A percentile compares a stretch with the other conserved stretches of the same genome.
Evolutionary conservation across 2,888 invertebrate species (phyloP).

Genomic region (Eudasyphora cyanicolor): DNA sequence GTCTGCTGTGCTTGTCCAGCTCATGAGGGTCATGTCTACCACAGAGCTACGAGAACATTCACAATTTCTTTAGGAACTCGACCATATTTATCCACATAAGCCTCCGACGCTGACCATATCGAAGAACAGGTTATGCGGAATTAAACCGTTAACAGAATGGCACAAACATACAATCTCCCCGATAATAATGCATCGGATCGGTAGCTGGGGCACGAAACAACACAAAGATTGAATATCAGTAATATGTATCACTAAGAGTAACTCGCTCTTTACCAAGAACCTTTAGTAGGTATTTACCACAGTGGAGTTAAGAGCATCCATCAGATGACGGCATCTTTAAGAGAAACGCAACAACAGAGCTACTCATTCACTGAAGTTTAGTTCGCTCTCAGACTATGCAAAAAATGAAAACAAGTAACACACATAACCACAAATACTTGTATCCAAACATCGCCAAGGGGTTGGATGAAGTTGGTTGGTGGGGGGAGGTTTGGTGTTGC

Average conservation of each 20-base stretch:
- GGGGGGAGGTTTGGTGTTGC: slow-evolving; percentile 35
- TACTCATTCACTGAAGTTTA: not conserved
- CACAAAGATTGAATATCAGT: not conserved
- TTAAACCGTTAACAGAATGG: slow-evolving; percentile 6
- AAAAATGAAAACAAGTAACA: not conserved
- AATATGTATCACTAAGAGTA: not conserved
- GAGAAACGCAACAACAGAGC: not conserved
- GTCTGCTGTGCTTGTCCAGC: too few species aligned
- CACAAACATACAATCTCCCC: not conserved
- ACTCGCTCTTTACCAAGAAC: too few species aligned
- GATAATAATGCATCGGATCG: not conserved
- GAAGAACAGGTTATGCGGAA: slow-evolving; percentile 52
- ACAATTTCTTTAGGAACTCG: too few species aligned
- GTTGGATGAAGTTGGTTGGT: not conserved
- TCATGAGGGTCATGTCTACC: too few species aligned
- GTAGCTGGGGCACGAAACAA: not conserved
- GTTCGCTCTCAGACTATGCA: not conserved
- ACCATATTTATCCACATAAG: not conserved
- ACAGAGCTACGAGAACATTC: too few species aligned
- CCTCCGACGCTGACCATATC: not conserved
- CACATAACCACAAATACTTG: not conserved
- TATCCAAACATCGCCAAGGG: not conserved
- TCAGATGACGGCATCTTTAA: not conserved
- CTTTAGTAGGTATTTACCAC: too few species aligned
- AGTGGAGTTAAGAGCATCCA: not conserved